Evolutionary conservation across 2,797 vertebrate species (phyloP).

Genomic region (Spinibarbus caldwelli): DNA sequence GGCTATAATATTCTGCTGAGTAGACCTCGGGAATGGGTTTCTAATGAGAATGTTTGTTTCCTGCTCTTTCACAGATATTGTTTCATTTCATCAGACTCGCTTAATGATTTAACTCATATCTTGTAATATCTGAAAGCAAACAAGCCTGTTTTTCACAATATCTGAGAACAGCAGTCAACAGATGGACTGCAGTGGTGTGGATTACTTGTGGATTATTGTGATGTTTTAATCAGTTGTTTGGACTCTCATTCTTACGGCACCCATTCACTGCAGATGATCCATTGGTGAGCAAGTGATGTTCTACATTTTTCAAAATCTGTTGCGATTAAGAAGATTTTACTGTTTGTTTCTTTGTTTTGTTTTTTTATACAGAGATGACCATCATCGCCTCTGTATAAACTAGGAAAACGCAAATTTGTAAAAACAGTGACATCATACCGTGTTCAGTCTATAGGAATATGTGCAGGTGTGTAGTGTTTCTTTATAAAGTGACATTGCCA

Average conservation of each 20-base stretch:
- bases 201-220: not conserved
- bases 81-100: conserved; percentile 3
- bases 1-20: not conserved
- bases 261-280: not conserved
- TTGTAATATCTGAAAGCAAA: conserved; percentile 17
- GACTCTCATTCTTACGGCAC: not conserved
- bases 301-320: not conserved
- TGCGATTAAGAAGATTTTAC: no score
- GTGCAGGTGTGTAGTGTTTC: not conserved
- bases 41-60: conserved; percentile 17
- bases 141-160: not conserved
- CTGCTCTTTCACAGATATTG: not conserved
- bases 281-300: no score
- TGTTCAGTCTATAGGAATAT: not conserved
- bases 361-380: no score
- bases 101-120: not conserved
- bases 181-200: not conserved
- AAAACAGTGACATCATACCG: not conserved
- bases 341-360: no score
- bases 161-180: not conserved
- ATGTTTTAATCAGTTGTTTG: not conserved
- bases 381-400: not conserved
- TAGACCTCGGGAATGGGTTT: not conserved
- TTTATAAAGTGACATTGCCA: not conserved
- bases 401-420: not conserved